Percentiles rank a stretch among this genome's conserved stretches.
Conservation (phyloP, 64 coral and sea anemone species). For the Montipora sp. region DNA sequence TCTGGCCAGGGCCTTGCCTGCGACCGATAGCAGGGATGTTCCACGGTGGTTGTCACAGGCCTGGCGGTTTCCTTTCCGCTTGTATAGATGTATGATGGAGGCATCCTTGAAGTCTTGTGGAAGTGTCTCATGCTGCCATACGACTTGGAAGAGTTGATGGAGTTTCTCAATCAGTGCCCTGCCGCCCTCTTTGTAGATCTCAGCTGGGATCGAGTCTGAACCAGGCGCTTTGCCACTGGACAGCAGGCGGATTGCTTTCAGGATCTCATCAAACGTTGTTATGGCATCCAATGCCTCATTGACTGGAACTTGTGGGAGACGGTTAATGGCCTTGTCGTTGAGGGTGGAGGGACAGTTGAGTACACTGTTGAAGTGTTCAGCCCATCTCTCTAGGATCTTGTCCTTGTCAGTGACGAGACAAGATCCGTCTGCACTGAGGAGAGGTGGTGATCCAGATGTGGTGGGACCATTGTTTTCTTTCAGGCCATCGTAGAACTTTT, state of each 20-base stretch:
- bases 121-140: background rate
- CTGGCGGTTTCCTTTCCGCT: background rate
- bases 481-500: slow-evolving; percentile 41
- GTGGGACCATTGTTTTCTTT: slow-evolving; percentile 21
- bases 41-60: slow-evolving; percentile 30
- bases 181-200: slow-evolving; percentile 23
- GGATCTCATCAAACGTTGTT: too few relatives aligned
- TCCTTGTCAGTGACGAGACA: background rate
- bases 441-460: background rate
- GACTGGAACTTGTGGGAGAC: slow-evolving; percentile 18
- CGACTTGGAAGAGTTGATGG: background rate
- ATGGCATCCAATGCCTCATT: too few relatives aligned
- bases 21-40: background rate
- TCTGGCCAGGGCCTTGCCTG: slow-evolving; percentile 22
- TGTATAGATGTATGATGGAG: slow-evolving; percentile 10
- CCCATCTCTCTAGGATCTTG: slow-evolving; percentile 29
- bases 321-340: slow-evolving; percentile 23
- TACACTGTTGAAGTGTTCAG: slow-evolving; percentile 1
- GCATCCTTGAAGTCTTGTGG: background rate
- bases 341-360: background rate
- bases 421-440: slow-evolving; percentile 5
- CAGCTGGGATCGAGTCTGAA: slow-evolving; percentile 52
- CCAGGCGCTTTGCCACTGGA: slow-evolving; percentile 57
- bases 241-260: slow-evolving; percentile 6
- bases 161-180: background rate